Conservation (phyloP, 1,140 invertebrate species). For the Scylla paramamosain region DNA sequence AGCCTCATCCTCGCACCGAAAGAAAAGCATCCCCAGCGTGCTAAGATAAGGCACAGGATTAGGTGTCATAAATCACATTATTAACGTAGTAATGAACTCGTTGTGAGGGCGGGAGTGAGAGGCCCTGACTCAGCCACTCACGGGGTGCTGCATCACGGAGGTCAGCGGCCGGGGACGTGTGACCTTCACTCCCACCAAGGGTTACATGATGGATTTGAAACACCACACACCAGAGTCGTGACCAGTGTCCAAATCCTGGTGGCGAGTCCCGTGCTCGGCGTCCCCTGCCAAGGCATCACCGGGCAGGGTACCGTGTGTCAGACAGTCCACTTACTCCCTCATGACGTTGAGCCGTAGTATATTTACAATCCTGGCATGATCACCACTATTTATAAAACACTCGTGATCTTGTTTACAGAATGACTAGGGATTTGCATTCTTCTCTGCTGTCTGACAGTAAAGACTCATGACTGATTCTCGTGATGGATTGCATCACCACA, state of each 20-base stretch:
- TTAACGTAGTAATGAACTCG: constrained; percentile 27
- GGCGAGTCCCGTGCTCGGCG: neutral
- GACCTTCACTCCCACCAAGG: neutral
- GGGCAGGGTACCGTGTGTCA: no score
- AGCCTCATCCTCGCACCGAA: neutral
- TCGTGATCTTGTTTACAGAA: neutral
- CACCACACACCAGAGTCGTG: neutral
- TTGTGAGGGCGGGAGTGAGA: neutral
- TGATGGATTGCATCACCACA: neutral
- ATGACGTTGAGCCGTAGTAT: neutral
- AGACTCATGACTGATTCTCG: neutral
- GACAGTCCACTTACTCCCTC: no score
- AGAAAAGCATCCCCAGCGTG: neutral
- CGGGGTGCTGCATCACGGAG: neutral
- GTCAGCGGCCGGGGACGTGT: neutral
- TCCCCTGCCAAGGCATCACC: no score
- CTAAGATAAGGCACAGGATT: neutral
- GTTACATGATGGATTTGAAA: neutral
- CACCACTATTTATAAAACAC: neutral
- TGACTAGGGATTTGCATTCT: neutral
- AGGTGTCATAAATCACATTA: constrained; percentile 37
- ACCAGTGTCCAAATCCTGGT: neutral
- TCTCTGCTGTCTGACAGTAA: neutral
- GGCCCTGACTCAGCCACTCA: neutral
- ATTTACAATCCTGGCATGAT: neutral